Conservation (phyloP, 2,113 vertebrate genomes). For the Urocolius indicus region DNA sequence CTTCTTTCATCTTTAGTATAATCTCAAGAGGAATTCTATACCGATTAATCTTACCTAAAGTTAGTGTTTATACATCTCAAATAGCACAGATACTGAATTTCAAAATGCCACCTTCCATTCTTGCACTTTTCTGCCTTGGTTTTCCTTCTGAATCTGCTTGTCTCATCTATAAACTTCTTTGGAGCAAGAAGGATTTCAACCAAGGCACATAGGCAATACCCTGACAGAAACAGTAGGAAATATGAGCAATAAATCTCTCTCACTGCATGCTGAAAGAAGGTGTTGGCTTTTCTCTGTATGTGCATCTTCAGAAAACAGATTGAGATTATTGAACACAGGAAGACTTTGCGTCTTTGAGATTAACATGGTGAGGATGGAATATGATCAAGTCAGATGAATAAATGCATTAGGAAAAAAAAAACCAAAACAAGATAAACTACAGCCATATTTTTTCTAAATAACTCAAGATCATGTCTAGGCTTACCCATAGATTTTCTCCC, state of each 20-base stretch:
- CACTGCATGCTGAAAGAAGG: not conserved
- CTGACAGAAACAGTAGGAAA: conserved; percentile 11
- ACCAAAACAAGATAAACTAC: not conserved
- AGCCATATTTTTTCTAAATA: not conserved
- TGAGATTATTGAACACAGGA: not conserved
- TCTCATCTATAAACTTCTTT: not conserved
- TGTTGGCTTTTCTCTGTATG: not conserved
- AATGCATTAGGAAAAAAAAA: not conserved
- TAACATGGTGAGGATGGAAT: not conserved
- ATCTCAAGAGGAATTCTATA: not conserved
- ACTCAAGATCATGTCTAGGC: not conserved
- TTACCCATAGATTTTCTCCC: not conserved
- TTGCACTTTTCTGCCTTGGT: not conserved
- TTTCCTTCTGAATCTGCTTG: not conserved
- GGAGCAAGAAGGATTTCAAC: not conserved
- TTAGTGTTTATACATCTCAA: not conserved
- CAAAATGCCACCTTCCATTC: not conserved
- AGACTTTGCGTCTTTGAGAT: not conserved
- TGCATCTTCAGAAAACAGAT: conserved; percentile 20
- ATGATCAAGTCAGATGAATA: not conserved
- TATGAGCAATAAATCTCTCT: not conserved
- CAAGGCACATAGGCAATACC: not conserved
- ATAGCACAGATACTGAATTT: not conserved
- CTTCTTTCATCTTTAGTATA: not conserved
- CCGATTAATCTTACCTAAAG: not conserved